Percentiles rank a stretch among this genome's conserved stretches.
These are phyloP conservation scores for Pantala flavescens DNA, from an alignment of 1,140 invertebrate species.

Conservation along the genomic window DNA sequence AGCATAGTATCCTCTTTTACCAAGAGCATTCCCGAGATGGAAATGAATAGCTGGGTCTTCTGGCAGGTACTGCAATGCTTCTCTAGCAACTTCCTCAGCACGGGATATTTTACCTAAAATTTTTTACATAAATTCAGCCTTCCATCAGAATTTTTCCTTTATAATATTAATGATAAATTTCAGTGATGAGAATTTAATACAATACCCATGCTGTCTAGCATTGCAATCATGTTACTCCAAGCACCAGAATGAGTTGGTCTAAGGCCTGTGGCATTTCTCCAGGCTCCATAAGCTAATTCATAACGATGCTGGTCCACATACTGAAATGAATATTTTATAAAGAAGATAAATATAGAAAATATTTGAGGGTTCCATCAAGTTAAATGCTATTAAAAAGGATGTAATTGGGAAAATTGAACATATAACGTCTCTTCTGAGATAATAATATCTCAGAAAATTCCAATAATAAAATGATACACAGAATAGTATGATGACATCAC, in stretches of 20 bases:
- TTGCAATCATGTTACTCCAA: slow-evolving; percentile 84
- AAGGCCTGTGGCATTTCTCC: slow-evolving; percentile 67
- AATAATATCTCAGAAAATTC: no score
- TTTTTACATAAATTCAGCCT: slow-evolving; percentile 17
- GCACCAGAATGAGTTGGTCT: slow-evolving; percentile 69
- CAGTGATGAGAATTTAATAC: neutral
- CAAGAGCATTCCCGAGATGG: slow-evolving; percentile 77
- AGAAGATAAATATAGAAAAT: neutral
- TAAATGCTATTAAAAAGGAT: slow-evolving; percentile 14
- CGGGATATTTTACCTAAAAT: slow-evolving; percentile 47
- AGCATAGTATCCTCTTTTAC: slow-evolving; percentile 63
- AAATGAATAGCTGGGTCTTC: slow-evolving; percentile 68
- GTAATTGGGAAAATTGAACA: no score
- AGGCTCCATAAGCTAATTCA: slow-evolving; percentile 52
- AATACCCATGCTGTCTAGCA: slow-evolving; percentile 71
- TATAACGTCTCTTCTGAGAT: no score
- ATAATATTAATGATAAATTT: slow-evolving; percentile 19
- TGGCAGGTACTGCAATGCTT: slow-evolving; percentile 57
- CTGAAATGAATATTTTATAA: slow-evolving; percentile 32
- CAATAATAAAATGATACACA: no score
- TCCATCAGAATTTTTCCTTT: slow-evolving; percentile 15
- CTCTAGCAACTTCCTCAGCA: slow-evolving; percentile 55
- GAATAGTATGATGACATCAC: no score
- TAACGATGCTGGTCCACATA: slow-evolving; percentile 50
- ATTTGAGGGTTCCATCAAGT: slow-evolving; percentile 12